phyloP scores from a whole-genome alignment of 2,888 invertebrate genomes.

The Norana najaformis region DNA sequence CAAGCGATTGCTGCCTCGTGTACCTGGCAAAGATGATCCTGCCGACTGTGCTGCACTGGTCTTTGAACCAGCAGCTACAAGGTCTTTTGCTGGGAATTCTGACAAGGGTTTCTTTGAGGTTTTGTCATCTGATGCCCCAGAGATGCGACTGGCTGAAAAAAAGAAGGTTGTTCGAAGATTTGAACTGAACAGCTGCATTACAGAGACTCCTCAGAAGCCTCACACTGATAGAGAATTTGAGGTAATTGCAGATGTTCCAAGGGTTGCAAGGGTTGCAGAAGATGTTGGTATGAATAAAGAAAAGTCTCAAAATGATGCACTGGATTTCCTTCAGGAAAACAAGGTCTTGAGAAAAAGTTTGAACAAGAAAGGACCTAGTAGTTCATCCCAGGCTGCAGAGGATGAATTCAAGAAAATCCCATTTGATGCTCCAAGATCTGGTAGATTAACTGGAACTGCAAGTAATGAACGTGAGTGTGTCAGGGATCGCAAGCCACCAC shows the following conservation, averaged over 20 bases:
- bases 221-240: background rate
- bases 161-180: background rate
- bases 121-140: background rate
- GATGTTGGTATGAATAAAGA: background rate
- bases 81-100: background rate
- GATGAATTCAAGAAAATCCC: background rate
- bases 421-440: background rate
- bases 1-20: background rate
- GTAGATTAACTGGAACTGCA: background rate
- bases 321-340: background rate
- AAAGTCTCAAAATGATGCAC: background rate
- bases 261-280: background rate
- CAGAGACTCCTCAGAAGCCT: background rate
- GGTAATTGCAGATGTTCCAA: background rate
- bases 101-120: conserved; percentile 22
- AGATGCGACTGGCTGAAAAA: background rate
- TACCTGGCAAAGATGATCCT: background rate
- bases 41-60: background rate
- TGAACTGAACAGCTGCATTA: background rate
- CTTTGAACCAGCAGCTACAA: background rate
- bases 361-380: background rate
- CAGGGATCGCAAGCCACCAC: background rate
- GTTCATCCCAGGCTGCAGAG: background rate
- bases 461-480: background rate
- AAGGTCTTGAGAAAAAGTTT: background rate